Conservation (phyloP, 2,113 vertebrate genomes). For the Lipophrys pholis region DNA sequence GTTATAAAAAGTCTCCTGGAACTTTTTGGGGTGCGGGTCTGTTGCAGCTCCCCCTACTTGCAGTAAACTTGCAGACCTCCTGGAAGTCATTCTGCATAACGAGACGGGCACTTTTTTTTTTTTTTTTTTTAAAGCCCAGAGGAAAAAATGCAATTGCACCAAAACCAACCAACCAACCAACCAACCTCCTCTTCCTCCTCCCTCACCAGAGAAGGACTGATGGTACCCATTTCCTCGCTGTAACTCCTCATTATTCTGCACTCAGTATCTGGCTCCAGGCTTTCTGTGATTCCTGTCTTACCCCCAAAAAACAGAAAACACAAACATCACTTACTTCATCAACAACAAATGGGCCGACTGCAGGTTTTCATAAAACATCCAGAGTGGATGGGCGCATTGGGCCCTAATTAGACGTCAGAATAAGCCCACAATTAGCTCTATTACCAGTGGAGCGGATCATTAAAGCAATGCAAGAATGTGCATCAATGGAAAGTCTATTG, state of each 20-base stretch:
- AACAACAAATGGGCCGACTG: constrained; percentile 33
- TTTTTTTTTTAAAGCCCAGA: constrained; percentile 3
- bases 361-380: constrained; percentile 41
- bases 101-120: constrained; percentile 14
- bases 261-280: constrained; percentile 33
- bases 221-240: constrained; percentile 60
- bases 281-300: constrained; percentile 50
- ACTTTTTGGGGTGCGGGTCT: constrained; percentile 13
- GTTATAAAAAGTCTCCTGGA: constrained; percentile 8
- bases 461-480: constrained; percentile 12
- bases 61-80: constrained; percentile 30
- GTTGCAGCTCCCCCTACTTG: constrained; percentile 27
- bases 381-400: constrained; percentile 18
- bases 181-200: neutral
- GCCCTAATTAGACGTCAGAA: constrained; percentile 51
- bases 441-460: constrained; percentile 17
- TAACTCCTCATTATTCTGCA: constrained; percentile 59
- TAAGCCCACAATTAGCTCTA: constrained; percentile 25
- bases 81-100: constrained; percentile 28
- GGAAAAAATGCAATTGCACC: constrained; percentile 39
- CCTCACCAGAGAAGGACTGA: constrained; percentile 17
- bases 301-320: constrained; percentile 38
- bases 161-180: neutral
- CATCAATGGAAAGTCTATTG: neutral
- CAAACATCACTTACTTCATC: constrained; percentile 63